Conservation (phyloP, 2,888 invertebrate genomes). For the Amphiduros pacificus region DNA sequence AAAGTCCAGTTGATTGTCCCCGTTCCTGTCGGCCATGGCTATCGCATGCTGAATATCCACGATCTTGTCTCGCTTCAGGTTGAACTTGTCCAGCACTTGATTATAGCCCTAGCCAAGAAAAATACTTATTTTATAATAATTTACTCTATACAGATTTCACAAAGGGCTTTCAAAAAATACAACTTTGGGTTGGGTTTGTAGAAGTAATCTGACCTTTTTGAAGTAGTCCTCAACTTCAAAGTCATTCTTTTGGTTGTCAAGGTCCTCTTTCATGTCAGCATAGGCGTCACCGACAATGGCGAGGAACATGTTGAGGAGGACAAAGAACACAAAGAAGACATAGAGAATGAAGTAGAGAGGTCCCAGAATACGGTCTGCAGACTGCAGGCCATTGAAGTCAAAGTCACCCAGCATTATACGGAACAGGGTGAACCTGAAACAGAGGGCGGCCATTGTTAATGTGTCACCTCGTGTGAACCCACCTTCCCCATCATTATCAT, state of each 20-base stretch:
- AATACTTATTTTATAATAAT: slow-evolving; percentile 1
- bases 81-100: slow-evolving; percentile 64
- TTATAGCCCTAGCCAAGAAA: slow-evolving; percentile 60
- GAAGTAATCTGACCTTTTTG: slow-evolving; percentile 58
- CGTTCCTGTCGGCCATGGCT: slow-evolving; percentile 61
- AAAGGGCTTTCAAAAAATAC: too few relatives aligned
- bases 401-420: slow-evolving; percentile 78
- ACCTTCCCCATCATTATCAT: not conserved
- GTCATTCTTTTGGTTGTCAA: slow-evolving; percentile 63
- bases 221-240: slow-evolving; percentile 68
- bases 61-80: slow-evolving; percentile 62
- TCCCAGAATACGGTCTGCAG: slow-evolving; percentile 71
- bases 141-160: not conserved
- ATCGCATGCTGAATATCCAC: slow-evolving; percentile 63
- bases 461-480: not conserved
- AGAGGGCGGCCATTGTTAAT: not conserved
- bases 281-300: slow-evolving; percentile 81
- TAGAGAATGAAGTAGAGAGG: slow-evolving; percentile 76
- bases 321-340: slow-evolving; percentile 78
- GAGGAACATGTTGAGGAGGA: slow-evolving; percentile 78
- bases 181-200: too few relatives aligned
- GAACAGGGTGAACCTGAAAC: slow-evolving; percentile 68
- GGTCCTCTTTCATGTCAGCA: slow-evolving; percentile 73
- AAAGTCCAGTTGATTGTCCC: slow-evolving; percentile 60
- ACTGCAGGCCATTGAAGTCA: slow-evolving; percentile 71